A percentile compares a stretch with the other conserved stretches of the same genome.
Conservation (phyloP, 2,888 invertebrate genomes). For the Oscheius myriophilus region DNA sequence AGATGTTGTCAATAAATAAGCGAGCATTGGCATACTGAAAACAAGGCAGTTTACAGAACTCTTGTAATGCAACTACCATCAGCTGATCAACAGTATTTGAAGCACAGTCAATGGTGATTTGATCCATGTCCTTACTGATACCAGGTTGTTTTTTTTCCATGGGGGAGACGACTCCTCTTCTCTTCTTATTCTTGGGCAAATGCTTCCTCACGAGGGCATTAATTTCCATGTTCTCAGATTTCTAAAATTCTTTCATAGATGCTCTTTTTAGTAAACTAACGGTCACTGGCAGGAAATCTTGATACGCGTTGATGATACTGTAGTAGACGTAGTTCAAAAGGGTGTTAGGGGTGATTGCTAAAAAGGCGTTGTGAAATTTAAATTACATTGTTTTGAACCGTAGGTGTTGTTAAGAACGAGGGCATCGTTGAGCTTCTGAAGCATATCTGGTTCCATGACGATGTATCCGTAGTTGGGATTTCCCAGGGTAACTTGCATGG, state of each 20-base stretch:
- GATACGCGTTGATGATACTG: conserved; percentile 43
- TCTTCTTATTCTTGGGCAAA: background rate
- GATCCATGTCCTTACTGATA: background rate
- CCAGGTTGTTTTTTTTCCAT: background rate
- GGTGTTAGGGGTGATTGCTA: conserved; percentile 41
- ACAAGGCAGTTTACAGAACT: background rate
- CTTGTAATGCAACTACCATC: conserved; percentile 15
- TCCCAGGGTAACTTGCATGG: background rate
- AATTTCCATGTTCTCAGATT: too few relatives aligned
- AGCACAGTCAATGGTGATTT: conserved; percentile 34
- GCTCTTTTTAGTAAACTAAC: too few relatives aligned
- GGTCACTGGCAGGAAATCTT: conserved; percentile 44
- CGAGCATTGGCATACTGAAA: conserved; percentile 61
- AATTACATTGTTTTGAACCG: background rate
- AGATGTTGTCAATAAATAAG: conserved; percentile 60
- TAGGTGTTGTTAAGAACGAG: conserved; percentile 4
- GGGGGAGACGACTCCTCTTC: background rate
- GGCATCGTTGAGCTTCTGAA: conserved; percentile 19
- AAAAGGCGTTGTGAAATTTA: background rate
- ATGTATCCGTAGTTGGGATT: conserved; percentile 33
- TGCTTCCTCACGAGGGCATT: too few relatives aligned
- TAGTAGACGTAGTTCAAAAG: conserved; percentile 56
- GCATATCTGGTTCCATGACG: conserved; percentile 43
- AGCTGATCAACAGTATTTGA: conserved; percentile 47
- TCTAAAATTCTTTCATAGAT: too few relatives aligned